Base-by-base conservation (phyloP, 2,113 vertebrate species). In the Zootoca vivipara region DNA sequence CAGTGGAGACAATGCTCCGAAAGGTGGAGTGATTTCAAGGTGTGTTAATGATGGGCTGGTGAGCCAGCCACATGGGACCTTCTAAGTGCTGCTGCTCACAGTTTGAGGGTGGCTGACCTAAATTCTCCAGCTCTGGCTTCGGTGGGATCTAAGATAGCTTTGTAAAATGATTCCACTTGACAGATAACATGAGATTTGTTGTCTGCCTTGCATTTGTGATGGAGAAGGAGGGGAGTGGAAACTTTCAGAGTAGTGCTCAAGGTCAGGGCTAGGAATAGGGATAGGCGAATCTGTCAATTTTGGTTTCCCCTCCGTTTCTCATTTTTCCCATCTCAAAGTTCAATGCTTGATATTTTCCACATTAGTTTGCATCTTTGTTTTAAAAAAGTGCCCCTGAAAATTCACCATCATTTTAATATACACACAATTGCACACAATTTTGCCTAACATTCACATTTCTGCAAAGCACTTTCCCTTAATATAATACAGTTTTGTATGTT, bases 211-310 rank as follows among this genome's bases (percentile, higher is more conserved):
- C 65, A 52, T 52, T 67, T 69, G 58, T 75, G 83, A 77, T 78
- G 73, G 42, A 38, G 33, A 56, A 58, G 70, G 33, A 42, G 33
- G 35, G 77, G 56, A 82, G 64, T 30, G 64, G 42, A 79, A 86
- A 78, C 40, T 15, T 52, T 15, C 64, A 69, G 64, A 62, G 77
- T 28, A 22, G 38, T 7, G 5, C 18, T 79, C 64, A 79, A 79
- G 77, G 64, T 56, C 65, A 87, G 77, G 2, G 42, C 85, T 87
- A 87, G 73, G 33, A 87, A 87, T 5, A 62, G 58, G 58, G 58
- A 62, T 62, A 20, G 58, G 15, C 3, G 4, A 20, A 62, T 20
- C 58, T 62, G 58, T 62, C 58, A 18, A 20, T 62, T 62, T 62
- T 20, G 18, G 16, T 62, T 52, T 20, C 58, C 58, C 18, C 58